Evolutionary conservation across 1,140 invertebrate species (phyloP).

Genomic region (Zophobas morio): DNA sequence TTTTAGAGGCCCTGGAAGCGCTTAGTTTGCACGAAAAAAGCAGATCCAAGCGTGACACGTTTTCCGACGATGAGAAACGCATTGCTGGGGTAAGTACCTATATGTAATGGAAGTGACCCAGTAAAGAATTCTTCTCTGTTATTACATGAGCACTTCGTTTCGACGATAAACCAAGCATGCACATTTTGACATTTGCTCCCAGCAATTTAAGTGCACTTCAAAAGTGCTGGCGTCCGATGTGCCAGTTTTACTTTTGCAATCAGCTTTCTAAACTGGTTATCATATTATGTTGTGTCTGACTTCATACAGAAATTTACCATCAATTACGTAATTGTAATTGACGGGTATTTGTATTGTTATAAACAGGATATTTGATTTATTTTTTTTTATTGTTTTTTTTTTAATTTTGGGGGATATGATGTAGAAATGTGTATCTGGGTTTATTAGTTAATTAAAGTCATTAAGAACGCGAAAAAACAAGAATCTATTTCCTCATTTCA

Average conservation of each 20-base stretch:
- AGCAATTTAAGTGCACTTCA: slow-evolving; percentile 1
- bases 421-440: not conserved
- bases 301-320: not conserved
- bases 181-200: slow-evolving; percentile 16
- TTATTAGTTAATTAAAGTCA: not conserved
- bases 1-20: slow-evolving; percentile 70
- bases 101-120: not conserved
- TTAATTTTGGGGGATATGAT: not conserved
- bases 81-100: slow-evolving; percentile 73
- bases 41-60: slow-evolving; percentile 72
- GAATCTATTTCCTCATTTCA: not conserved
- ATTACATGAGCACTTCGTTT: not conserved
- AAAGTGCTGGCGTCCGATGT: slow-evolving; percentile 1
- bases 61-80: slow-evolving; percentile 74
- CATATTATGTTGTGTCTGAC: not conserved
- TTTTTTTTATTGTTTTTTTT: not conserved
- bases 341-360: not conserved
- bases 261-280: slow-evolving; percentile 48
- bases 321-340: slow-evolving; percentile 13
- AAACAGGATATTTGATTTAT: not conserved
- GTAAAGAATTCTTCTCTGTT: too few relatives aligned
- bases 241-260: slow-evolving; percentile 12
- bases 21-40: slow-evolving; percentile 57
- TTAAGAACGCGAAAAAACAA: not conserved
- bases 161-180: not conserved